Percentiles rank a stretch among this genome's conserved stretches.
These are phyloP conservation scores for Hermaeophaga mercurialis DNA, from an alignment of 2,888 invertebrate species.

Conservation along the genomic window DNA sequence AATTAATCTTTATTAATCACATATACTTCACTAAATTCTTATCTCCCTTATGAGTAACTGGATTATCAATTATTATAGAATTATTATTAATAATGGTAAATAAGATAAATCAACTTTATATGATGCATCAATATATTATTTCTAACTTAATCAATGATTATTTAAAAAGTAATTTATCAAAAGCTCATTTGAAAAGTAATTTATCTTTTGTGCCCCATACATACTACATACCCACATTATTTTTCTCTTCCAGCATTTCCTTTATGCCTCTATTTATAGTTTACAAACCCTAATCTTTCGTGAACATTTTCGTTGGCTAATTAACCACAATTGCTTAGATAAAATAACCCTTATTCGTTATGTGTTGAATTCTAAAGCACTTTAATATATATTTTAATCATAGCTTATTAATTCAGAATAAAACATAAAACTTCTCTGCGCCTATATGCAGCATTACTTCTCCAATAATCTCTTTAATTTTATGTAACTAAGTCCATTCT, in stretches of 20 bases:
- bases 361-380: no score
- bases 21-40: not conserved
- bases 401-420: not conserved
- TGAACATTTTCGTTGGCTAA: not conserved
- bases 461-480: no score
- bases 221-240: constrained; percentile 19
- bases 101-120: no score
- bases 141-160: not conserved
- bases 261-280: no score
- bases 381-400: no score
- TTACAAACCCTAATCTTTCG: not conserved
- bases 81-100: no score
- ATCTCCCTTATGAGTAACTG: constrained; percentile 14
- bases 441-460: not conserved
- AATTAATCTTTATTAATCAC: not conserved
- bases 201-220: no score
- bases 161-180: not conserved
- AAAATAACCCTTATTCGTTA: not conserved
- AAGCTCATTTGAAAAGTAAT: no score
- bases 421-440: not conserved
- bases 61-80: no score
- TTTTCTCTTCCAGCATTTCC: constrained; percentile 21
- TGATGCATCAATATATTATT: no score
- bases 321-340: not conserved
- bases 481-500: not conserved